Percentiles rank a stretch among this genome's conserved stretches.
These are phyloP conservation scores for Hetaerina titia DNA, from an alignment of 2,888 invertebrate species.

Conservation along the genomic window DNA sequence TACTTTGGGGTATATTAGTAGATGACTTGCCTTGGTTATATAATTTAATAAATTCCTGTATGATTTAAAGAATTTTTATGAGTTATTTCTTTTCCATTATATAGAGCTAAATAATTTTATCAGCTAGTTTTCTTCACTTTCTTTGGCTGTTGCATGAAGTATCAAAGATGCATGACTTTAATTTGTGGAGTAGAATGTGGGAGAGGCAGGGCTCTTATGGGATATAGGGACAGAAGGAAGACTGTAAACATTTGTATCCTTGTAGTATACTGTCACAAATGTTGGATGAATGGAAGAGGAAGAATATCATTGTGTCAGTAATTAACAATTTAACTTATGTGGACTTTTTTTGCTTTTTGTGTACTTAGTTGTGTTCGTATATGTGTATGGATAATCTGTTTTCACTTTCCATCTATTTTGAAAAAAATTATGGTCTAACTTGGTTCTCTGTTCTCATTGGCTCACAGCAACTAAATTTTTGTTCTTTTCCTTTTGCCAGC, in stretches of 20 bases:
- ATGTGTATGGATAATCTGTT: conserved; percentile 22
- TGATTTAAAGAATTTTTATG: not conserved
- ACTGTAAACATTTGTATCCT: not conserved
- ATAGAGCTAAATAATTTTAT: conserved; percentile 53
- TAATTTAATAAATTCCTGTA: conserved; percentile 1
- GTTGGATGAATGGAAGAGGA: conserved; percentile 44
- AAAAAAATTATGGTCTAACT: conserved; percentile 57
- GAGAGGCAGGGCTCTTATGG: not conserved
- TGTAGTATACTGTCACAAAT: conserved; percentile 23
- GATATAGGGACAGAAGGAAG: conserved; percentile 8
- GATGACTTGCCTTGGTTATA: conserved; percentile 36
- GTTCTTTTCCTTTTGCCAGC: conserved; percentile 70
- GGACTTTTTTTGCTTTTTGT: conserved; percentile 46
- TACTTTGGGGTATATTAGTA: conserved; percentile 37
- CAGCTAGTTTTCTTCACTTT: conserved; percentile 10
- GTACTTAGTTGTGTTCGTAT: conserved; percentile 28
- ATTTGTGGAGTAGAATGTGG: conserved; percentile 31
- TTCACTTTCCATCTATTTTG: conserved; percentile 48
- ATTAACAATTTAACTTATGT: conserved; percentile 39
- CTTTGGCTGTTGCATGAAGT: conserved; percentile 65
- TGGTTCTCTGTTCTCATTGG: conserved; percentile 65
- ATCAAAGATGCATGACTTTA: conserved; percentile 61
- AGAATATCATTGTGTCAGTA: conserved; percentile 7
- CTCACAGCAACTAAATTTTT: conserved; percentile 68
- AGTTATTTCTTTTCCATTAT: not conserved